These are phyloP conservation scores for Leuciscus idus DNA, from an alignment of 2,113 vertebrate genomes.

Conservation along the genomic window DNA sequence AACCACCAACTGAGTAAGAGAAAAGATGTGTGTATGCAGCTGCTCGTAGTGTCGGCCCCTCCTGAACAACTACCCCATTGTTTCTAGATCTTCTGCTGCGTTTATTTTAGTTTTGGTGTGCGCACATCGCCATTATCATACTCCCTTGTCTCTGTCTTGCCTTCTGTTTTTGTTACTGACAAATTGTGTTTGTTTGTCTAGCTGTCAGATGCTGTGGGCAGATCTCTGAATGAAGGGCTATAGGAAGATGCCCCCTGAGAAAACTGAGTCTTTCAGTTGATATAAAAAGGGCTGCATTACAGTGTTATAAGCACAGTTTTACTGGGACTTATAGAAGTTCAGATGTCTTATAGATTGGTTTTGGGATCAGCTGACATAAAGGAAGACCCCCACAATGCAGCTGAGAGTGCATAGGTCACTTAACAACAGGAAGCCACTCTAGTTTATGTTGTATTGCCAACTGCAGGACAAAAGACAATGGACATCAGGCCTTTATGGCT, in stretches of 20 bases:
- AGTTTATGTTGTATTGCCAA: slow-evolving; percentile 28
- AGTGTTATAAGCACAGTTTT: background rate
- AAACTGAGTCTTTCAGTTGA: background rate
- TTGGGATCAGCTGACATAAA: background rate
- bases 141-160: slow-evolving; percentile 3
- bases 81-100: slow-evolving; percentile 54
- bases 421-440: slow-evolving; percentile 41
- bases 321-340: background rate
- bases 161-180: slow-evolving; percentile 15
- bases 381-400: background rate
- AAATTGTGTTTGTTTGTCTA: slow-evolving; percentile 29
- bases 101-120: slow-evolving; percentile 60
- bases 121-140: slow-evolving; percentile 17
- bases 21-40: slow-evolving; percentile 56
- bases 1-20: slow-evolving; percentile 64
- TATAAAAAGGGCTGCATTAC: background rate
- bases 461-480: slow-evolving; percentile 15
- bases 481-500: slow-evolving; percentile 18
- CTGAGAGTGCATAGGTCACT: slow-evolving; percentile 25
- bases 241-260: slow-evolving; percentile 12
- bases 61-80: slow-evolving; percentile 64
- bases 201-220: slow-evolving; percentile 28
- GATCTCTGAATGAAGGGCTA: background rate
- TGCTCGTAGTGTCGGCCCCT: slow-evolving; percentile 60
- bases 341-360: slow-evolving; percentile 7